Evolutionary conservation across 1,140 invertebrate genomes (phyloP).

Genomic region (Gryllus bimaculatus): DNA sequence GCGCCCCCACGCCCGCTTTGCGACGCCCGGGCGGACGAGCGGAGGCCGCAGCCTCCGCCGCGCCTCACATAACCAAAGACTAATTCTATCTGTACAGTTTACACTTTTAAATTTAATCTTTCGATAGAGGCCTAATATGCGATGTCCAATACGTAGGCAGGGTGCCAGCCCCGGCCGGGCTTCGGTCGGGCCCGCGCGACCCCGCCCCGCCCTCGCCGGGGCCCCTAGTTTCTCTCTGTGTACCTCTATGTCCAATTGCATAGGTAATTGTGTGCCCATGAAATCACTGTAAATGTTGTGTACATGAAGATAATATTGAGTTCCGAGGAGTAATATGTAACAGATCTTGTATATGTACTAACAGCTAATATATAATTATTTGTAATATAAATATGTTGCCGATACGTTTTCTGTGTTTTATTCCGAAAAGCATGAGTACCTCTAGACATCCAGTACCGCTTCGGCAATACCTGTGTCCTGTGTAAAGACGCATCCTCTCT

Average conservation of each 20-base stretch:
- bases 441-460: neutral
- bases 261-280: slow-evolving; percentile 3
- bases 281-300: slow-evolving; percentile 17
- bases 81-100: slow-evolving; percentile 5
- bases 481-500: no score
- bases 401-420: neutral
- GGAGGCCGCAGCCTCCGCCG: neutral
- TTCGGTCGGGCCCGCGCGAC: neutral
- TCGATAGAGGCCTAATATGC: slow-evolving; percentile 3
- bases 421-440: neutral
- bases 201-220: no score
- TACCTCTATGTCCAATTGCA: neutral
- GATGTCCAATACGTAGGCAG: neutral
- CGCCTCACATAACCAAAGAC: neutral
- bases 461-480: neutral
- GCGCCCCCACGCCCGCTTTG: no score
- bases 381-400: slow-evolving; percentile 20
- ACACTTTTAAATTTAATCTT: slow-evolving; percentile 6
- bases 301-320: slow-evolving; percentile 14
- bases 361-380: slow-evolving; percentile 18
- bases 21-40: neutral
- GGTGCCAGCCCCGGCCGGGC: no score
- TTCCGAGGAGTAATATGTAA: slow-evolving; percentile 7
- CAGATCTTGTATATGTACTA: slow-evolving; percentile 13
- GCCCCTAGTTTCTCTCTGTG: neutral